Evolutionary conservation across 2,797 vertebrate species (phyloP).

Genomic region (Fistularia commersonii): DNA sequence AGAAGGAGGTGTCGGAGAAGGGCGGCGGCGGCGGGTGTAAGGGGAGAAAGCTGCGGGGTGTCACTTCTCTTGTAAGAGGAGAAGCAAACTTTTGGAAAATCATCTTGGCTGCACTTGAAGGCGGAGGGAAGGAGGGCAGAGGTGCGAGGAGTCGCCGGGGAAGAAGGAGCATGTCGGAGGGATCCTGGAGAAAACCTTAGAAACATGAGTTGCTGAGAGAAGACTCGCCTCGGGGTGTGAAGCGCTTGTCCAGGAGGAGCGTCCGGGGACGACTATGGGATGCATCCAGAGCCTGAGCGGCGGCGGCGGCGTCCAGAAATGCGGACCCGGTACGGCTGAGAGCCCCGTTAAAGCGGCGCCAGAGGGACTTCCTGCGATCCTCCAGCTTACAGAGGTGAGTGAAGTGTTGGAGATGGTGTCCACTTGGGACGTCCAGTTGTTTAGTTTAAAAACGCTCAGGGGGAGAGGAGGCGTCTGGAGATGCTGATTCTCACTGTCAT

Average conservation of each 20-base stretch:
- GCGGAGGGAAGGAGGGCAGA: conserved; percentile 34
- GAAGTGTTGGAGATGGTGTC: not conserved
- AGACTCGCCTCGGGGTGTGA: conserved; percentile 11
- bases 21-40: conserved; percentile 33
- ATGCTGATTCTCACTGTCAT: no score
- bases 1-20: conserved; percentile 44
- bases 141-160: conserved; percentile 46
- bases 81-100: conserved; percentile 26
- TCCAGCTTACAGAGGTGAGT: conserved; percentile 71
- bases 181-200: conserved; percentile 20
- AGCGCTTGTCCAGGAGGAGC: conserved; percentile 5
- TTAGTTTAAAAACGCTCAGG: no score
- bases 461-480: no score
- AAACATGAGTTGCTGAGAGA: conserved; percentile 38
- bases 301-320: conserved; percentile 28
- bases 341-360: conserved; percentile 45
- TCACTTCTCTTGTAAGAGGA: conserved; percentile 50
- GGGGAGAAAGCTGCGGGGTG: conserved; percentile 25
- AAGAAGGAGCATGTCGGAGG: conserved; percentile 34
- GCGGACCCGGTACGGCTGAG: conserved; percentile 30
- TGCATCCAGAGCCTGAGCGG: conserved; percentile 65
- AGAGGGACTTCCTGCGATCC: conserved; percentile 65
- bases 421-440: no score
- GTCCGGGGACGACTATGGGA: conserved; percentile 63
- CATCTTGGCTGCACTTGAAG: conserved; percentile 47